Conservation (phyloP, 2,113 vertebrate species). For the Prunella fulvescens region DNA sequence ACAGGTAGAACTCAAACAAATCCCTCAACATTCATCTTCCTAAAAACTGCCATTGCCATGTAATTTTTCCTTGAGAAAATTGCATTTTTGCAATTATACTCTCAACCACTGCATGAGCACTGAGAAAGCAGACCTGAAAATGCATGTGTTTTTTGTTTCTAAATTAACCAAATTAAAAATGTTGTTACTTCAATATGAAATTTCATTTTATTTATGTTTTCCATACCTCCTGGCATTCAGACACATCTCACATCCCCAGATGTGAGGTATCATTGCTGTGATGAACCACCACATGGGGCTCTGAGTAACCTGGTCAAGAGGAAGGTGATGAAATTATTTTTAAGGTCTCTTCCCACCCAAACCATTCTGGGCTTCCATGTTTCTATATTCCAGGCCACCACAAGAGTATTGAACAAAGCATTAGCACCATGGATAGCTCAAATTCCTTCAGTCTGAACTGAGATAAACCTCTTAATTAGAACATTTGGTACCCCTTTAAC, state of each 20-base stretch:
- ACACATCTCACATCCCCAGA: background rate
- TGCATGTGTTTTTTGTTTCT: background rate
- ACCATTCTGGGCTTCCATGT: background rate
- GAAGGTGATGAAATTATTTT: background rate
- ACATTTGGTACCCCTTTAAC: background rate
- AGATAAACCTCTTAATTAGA: no score
- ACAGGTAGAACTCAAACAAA: background rate
- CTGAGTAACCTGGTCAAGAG: background rate
- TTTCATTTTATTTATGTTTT: background rate
- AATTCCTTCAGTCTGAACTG: background rate
- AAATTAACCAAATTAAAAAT: background rate
- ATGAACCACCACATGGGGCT: background rate
- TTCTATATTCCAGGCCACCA: fast-evolving
- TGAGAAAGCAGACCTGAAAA: background rate
- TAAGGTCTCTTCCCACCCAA: background rate
- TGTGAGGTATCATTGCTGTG: background rate
- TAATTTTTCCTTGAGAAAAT: background rate
- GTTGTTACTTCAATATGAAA: background rate
- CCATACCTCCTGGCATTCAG: background rate
- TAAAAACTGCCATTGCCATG: background rate
- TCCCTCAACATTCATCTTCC: background rate
- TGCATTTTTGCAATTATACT: background rate
- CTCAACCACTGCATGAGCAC: background rate
- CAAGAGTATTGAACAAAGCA: background rate
- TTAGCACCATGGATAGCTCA: background rate